Conservation (phyloP, 1,140 invertebrate genomes). For the Heliothis subflexa region DNA sequence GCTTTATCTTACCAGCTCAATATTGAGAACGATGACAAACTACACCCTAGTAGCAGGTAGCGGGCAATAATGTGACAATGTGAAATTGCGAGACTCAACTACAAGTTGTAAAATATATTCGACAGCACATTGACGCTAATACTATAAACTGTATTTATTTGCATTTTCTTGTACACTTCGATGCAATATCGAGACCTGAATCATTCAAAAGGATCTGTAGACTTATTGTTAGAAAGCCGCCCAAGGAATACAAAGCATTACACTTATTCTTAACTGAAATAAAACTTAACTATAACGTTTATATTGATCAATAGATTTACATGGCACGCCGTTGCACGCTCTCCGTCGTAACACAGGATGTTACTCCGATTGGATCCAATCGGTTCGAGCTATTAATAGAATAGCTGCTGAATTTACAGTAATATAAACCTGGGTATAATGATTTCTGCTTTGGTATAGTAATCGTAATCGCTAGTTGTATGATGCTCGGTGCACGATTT, state of each 20-base stretch:
- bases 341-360: not conserved
- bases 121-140: not conserved
- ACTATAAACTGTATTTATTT: not conserved
- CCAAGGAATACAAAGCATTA: conserved; percentile 35
- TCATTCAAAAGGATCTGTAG: conserved; percentile 6
- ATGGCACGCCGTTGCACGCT: not conserved
- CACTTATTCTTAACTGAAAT: conserved; percentile 39
- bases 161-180: not conserved
- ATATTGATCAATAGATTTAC: not conserved
- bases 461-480: too few relatives aligned
- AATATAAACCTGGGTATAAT: not conserved
- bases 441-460: too few relatives aligned
- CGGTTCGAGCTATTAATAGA: conserved; percentile 5
- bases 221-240: conserved; percentile 39
- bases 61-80: too few relatives aligned
- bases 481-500: too few relatives aligned
- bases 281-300: conserved; percentile 14
- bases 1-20: too few relatives aligned
- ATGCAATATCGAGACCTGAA: conserved; percentile 21
- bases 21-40: too few relatives aligned
- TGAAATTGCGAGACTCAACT: too few relatives aligned
- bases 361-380: not conserved
- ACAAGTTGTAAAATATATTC: not conserved
- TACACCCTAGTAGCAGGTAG: too few relatives aligned
- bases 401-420: conserved; percentile 11